A percentile compares a stretch with the other conserved stretches of the same genome.
Evolutionary conservation across 2,888 invertebrate species (phyloP).

Genomic region (Nomada fabriciana): DNA sequence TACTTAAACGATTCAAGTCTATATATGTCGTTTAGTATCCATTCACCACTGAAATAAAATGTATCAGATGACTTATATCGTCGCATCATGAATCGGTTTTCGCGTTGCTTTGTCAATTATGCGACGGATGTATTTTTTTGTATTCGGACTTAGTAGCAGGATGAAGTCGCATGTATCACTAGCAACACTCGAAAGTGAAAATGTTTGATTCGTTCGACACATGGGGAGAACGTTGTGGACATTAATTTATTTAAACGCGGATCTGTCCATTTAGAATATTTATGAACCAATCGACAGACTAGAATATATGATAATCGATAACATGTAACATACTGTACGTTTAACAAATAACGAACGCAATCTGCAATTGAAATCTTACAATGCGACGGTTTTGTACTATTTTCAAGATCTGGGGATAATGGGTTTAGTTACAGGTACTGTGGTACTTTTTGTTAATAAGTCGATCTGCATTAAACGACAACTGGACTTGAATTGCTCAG

Average conservation of each 20-base stretch:
- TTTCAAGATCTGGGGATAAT: background rate
- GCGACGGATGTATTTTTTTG: slow-evolving; percentile 16
- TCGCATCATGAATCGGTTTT: slow-evolving; percentile 35
- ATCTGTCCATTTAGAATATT: background rate
- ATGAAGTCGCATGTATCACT: slow-evolving; percentile 24
- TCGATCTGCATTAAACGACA: slow-evolving; percentile 41
- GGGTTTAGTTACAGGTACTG: background rate
- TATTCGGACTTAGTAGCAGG: slow-evolving; percentile 3
- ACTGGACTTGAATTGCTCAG: slow-evolving; percentile 55
- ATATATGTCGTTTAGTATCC: slow-evolving; percentile 50
- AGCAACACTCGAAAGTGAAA: slow-evolving; percentile 33
- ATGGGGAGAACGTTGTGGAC: no score
- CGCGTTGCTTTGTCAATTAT: slow-evolving; percentile 17
- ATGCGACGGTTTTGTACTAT: background rate
- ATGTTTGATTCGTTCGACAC: slow-evolving; percentile 51
- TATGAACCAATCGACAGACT: background rate
- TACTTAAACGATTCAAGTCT: slow-evolving; percentile 58
- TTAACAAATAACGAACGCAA: background rate
- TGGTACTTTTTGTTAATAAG: background rate
- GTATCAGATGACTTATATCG: slow-evolving; percentile 31
- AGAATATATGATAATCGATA: slow-evolving; percentile 1
- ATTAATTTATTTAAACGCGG: background rate
- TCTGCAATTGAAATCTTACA: slow-evolving; percentile 8
- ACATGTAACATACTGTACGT: background rate
- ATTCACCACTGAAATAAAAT: slow-evolving; percentile 37